Evolutionary conservation across 2,113 vertebrate genomes (phyloP).

Genomic region (Peromyscus californicus): DNA sequence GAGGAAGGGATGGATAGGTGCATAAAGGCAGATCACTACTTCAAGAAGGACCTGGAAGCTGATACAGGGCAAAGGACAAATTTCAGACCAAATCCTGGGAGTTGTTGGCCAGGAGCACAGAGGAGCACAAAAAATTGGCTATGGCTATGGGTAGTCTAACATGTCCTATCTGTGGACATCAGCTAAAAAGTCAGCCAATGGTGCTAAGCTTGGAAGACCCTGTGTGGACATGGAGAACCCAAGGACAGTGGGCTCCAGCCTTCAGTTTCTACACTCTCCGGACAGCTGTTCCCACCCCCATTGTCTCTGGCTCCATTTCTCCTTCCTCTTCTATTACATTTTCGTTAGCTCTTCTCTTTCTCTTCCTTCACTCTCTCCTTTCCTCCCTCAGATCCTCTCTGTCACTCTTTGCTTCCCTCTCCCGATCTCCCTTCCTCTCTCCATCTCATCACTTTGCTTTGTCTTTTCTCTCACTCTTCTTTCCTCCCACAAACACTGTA

Average conservation of each 20-base stretch:
- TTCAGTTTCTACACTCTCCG: background rate
- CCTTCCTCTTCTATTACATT: background rate
- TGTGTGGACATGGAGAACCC: background rate
- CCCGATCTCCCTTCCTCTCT: rapidly evolving
- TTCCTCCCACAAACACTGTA: background rate
- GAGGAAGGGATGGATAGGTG: background rate
- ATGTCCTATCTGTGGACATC: no score
- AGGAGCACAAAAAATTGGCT: background rate
- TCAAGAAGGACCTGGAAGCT: background rate
- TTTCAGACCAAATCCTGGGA: background rate
- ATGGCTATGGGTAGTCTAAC: background rate
- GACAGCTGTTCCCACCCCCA: background rate
- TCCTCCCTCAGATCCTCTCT: rapidly evolving
- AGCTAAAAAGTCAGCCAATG: no score
- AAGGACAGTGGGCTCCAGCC: no score
- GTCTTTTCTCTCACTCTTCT: no score
- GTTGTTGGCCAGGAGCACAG: background rate
- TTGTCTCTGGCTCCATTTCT: background rate
- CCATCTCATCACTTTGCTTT: rapidly evolving
- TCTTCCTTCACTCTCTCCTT: no score
- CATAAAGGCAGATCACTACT: no score
- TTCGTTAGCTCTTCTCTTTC: background rate
- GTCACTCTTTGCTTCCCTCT: no score
- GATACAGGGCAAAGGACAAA: background rate
- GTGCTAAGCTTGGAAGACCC: no score